Evolutionary conservation across 2,888 invertebrate genomes (phyloP).

Genomic region (Uloborus plumipes): DNA sequence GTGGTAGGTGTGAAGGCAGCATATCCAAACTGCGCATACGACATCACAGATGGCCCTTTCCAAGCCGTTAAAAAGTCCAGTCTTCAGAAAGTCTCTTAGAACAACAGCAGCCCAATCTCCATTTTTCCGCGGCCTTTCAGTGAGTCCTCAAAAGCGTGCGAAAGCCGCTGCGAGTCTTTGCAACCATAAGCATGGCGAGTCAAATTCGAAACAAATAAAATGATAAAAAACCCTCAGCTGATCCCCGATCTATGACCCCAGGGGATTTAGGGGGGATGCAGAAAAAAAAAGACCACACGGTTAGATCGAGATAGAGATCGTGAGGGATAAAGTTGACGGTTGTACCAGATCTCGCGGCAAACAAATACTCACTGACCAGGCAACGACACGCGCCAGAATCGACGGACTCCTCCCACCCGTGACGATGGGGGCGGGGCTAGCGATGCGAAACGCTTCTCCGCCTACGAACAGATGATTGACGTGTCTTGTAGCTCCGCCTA

Average conservation of each 20-base stretch:
- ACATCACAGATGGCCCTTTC: slow-evolving; percentile 72
- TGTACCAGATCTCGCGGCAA: slow-evolving; percentile 42
- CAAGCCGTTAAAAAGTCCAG: not conserved
- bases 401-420: slow-evolving; percentile 33
- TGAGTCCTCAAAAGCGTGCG: too few relatives aligned
- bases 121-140: too few relatives aligned
- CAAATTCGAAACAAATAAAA: not conserved
- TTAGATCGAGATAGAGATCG: slow-evolving; percentile 13
- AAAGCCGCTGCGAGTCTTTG: too few relatives aligned
- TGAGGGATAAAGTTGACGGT: slow-evolving; percentile 26
- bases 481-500: slow-evolving; percentile 10
- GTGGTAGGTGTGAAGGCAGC: slow-evolving; percentile 88
- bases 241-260: not conserved
- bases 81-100: not conserved
- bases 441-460: slow-evolving; percentile 11
- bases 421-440: slow-evolving; percentile 16
- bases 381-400: slow-evolving; percentile 55
- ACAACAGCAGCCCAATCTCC: slow-evolving; percentile 9
- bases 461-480: slow-evolving; percentile 46
- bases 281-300: slow-evolving; percentile 12
- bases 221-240: not conserved
- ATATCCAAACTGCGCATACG: slow-evolving; percentile 93
- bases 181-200: too few relatives aligned
- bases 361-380: slow-evolving; percentile 62
- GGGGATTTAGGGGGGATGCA: not conserved